These are phyloP conservation scores for Cherax quadricarinatus DNA, from an alignment of 1,140 invertebrate genomes.

Conservation along the genomic window DNA sequence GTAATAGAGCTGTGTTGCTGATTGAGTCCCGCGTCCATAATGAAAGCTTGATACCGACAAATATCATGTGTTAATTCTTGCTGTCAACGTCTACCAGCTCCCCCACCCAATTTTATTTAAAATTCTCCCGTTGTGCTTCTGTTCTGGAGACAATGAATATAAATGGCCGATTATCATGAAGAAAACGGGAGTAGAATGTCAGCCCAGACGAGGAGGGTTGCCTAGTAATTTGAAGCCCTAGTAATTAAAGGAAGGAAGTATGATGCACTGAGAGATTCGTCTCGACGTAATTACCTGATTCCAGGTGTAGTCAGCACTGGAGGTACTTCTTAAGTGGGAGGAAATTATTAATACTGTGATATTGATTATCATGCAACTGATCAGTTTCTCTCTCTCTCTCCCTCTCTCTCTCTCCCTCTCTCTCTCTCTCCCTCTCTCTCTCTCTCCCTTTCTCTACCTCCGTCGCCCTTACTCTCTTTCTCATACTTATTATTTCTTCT, in stretches of 20 bases:
- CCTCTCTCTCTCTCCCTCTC: neutral
- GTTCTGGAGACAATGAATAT: neutral
- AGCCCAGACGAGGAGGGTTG: too few species aligned
- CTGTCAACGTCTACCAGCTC: constrained; percentile 60
- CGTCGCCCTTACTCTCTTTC: too few species aligned
- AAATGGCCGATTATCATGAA: too few species aligned
- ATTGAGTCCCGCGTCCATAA: constrained; percentile 70
- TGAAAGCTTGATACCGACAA: constrained; percentile 73
- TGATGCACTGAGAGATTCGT: too few species aligned
- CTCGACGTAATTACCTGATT: too few species aligned
- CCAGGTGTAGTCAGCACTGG: too few species aligned
- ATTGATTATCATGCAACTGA: neutral
- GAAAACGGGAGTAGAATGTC: too few species aligned
- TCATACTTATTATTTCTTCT: too few species aligned
- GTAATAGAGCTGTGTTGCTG: constrained; percentile 73
- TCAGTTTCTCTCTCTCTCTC: neutral
- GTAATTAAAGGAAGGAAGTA: too few species aligned
- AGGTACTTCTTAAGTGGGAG: too few species aligned
- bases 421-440: constrained; percentile 5
- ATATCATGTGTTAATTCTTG: constrained; percentile 72
- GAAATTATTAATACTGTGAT: neutral
- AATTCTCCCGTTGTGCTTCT: constrained; percentile 25
- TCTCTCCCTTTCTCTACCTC: neutral
- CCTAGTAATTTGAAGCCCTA: too few species aligned
- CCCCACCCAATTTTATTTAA: constrained; percentile 33